phyloP scores from a whole-genome alignment of 2,888 invertebrate genomes.

The Oscheius myriophilus region DNA sequence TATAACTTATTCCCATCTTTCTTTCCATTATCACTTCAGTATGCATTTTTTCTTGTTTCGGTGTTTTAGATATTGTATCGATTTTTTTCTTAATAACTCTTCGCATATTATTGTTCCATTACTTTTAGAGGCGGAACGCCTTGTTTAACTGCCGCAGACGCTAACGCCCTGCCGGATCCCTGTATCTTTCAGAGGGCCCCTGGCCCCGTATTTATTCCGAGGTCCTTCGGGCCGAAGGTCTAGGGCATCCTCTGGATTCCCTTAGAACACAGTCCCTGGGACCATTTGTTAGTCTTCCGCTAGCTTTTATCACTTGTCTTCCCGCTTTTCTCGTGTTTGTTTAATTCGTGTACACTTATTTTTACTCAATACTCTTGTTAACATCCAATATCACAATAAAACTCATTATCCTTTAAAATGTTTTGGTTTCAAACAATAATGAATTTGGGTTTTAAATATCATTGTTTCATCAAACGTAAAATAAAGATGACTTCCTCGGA shows the following conservation, averaged over 20 bases:
- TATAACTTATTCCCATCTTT: conserved; percentile 29
- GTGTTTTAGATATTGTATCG: conserved; percentile 12
- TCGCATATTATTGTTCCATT: conserved; percentile 20
- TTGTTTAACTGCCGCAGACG: neutral
- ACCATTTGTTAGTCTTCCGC: too few species aligned
- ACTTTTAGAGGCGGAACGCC: neutral
- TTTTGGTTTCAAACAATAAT: too few species aligned
- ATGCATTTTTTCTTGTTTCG: conserved; percentile 31
- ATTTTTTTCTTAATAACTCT: conserved; percentile 23
- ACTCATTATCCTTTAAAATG: too few species aligned
- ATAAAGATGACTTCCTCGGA: too few species aligned
- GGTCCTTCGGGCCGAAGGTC: too few species aligned
- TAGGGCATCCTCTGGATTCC: too few species aligned
- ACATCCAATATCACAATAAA: neutral
- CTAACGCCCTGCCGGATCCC: too few species aligned
- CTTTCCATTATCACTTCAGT: conserved; percentile 32
- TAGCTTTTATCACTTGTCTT: conserved; percentile 2
- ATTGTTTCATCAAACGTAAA: too few species aligned
- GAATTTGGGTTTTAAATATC: too few species aligned
- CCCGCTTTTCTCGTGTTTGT: conserved; percentile 6
- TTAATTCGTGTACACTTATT: conserved; percentile 10
- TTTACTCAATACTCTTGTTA: conserved; percentile 10
- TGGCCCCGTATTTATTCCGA: too few species aligned
- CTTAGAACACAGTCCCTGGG: too few species aligned
- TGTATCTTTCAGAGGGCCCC: too few species aligned